These are phyloP conservation scores for Nixonia krombeini DNA, from an alignment of 1,140 invertebrate genomes.

Conservation along the genomic window DNA sequence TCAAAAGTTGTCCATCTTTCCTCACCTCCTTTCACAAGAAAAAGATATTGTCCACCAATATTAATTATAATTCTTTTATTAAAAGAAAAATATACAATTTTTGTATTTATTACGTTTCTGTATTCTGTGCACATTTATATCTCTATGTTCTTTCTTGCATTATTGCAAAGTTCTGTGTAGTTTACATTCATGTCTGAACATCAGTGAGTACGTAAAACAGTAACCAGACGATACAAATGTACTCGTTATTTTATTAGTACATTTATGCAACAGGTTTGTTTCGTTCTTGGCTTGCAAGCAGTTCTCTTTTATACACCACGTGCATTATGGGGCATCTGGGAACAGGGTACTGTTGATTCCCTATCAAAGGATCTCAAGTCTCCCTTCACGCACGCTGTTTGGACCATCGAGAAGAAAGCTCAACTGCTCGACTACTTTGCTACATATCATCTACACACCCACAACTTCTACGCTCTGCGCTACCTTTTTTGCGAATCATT, in stretches of 20 bases:
- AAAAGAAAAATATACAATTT: too few relatives aligned
- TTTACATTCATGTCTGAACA: too few relatives aligned
- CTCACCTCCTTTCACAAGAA: too few relatives aligned
- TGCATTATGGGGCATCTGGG: slow-evolving; percentile 70
- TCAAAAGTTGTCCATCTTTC: too few relatives aligned
- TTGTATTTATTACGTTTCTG: too few relatives aligned
- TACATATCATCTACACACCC: slow-evolving; percentile 58
- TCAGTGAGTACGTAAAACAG: background rate
- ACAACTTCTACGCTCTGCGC: slow-evolving; percentile 78
- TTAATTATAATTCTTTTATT: too few relatives aligned
- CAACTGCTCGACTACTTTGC: slow-evolving; percentile 56
- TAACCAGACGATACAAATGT: background rate
- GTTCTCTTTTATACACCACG: slow-evolving; percentile 72
- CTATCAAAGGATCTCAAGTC: slow-evolving; percentile 59
- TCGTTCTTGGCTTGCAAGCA: slow-evolving; percentile 76
- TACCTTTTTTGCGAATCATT: slow-evolving; percentile 81
- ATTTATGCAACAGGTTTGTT: slow-evolving; percentile 61
- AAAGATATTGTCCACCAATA: too few relatives aligned
- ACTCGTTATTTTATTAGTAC: background rate
- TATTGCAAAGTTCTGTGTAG: too few relatives aligned
- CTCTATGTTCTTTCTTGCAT: too few relatives aligned
- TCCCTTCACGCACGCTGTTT: slow-evolving; percentile 47
- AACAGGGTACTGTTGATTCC: slow-evolving; percentile 59
- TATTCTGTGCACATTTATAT: too few relatives aligned
- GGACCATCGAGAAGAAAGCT: slow-evolving; percentile 50